phyloP scores from a whole-genome alignment of 2,888 invertebrate species.

The Heliconius ethilla region DNA sequence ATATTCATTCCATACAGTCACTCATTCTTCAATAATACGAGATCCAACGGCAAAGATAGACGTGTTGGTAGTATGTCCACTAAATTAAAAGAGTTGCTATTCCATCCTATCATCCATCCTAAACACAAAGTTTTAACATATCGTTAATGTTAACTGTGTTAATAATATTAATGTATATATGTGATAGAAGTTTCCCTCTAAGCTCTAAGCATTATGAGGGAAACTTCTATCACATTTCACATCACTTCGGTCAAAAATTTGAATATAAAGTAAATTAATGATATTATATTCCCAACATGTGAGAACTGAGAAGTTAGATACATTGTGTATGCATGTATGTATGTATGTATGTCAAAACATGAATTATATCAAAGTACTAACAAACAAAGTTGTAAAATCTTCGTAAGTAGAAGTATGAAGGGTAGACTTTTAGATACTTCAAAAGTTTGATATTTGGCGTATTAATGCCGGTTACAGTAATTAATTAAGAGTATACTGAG shows the following conservation, averaged over 20 bases:
- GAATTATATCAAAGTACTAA: background rate
- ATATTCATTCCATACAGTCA: too few relatives aligned
- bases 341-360: background rate
- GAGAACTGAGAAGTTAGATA: background rate
- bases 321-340: background rate
- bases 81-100: too few relatives aligned
- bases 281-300: background rate
- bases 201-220: background rate
- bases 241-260: background rate
- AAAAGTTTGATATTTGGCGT: constrained; percentile 1
- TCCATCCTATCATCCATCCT: too few relatives aligned
- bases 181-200: too few relatives aligned
- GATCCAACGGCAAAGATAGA: too few relatives aligned
- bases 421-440: background rate
- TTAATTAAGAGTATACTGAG: background rate
- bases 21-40: too few relatives aligned
- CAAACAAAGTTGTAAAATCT: constrained; percentile 14
- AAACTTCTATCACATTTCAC: background rate
- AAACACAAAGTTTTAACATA: too few relatives aligned
- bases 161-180: too few relatives aligned
- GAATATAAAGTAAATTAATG: background rate
- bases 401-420: background rate
- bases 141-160: too few relatives aligned
- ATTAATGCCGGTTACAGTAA: background rate
- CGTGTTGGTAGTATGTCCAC: too few relatives aligned